phyloP scores from a whole-genome alignment of 2,797 vertebrate species.

The Microhierax caerulescens region DNA sequence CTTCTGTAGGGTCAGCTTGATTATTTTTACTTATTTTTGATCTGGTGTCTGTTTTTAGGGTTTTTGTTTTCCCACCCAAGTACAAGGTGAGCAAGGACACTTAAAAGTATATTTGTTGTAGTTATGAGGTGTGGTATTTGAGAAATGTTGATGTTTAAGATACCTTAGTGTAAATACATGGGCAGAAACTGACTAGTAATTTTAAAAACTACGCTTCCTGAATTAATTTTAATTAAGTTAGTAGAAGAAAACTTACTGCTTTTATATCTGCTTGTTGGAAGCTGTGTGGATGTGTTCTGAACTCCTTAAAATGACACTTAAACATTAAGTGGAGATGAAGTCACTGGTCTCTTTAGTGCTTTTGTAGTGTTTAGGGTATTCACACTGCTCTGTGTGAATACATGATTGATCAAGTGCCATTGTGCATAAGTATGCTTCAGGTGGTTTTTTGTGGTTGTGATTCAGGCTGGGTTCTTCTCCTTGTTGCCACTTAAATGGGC shows the following conservation, averaged over 20 bases:
- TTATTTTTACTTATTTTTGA: neutral
- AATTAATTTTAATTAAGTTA: rapidly evolving
- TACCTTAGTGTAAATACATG: neutral
- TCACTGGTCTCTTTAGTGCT: neutral
- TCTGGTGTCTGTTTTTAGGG: neutral
- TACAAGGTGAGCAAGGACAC: neutral
- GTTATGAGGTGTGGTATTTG: neutral
- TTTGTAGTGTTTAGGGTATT: neutral
- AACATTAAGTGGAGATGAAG: neutral
- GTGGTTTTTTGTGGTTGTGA: neutral
- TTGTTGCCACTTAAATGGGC: neutral
- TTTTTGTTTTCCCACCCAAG: neutral
- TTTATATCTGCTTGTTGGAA: neutral
- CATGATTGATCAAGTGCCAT: neutral
- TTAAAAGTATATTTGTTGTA: neutral
- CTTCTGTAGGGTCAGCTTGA: neutral
- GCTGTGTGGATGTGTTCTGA: neutral
- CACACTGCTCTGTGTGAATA: neutral
- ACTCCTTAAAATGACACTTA: neutral
- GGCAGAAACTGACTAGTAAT: neutral
- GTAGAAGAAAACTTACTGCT: neutral
- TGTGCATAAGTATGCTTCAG: rapidly evolving
- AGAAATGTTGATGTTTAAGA: neutral
- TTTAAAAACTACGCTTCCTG: rapidly evolving
- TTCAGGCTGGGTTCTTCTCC: neutral